Evolutionary conservation across 1,140 invertebrate genomes (phyloP).

Genomic region (Drosophila simulans): DNA sequence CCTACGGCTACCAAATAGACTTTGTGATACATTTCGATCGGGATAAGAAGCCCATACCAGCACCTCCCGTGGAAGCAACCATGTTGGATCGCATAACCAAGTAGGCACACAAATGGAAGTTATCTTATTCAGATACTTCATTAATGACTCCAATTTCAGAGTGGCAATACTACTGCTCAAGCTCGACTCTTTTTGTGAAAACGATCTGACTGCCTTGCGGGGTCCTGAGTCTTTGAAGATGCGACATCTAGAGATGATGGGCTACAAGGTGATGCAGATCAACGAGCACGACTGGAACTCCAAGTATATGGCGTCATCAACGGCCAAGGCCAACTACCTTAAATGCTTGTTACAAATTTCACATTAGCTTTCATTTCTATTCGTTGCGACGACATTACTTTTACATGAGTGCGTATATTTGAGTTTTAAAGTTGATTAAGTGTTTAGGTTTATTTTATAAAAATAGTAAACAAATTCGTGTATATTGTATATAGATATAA

Average conservation of each 20-base stretch:
- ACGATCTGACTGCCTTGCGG: slow-evolving; percentile 80
- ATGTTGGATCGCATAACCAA: slow-evolving; percentile 80
- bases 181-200: slow-evolving; percentile 82
- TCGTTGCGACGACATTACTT: too few relatives aligned
- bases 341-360: slow-evolving; percentile 78
- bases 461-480: slow-evolving; percentile 10
- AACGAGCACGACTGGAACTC: slow-evolving; percentile 86
- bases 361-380: slow-evolving; percentile 12
- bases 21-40: slow-evolving; percentile 83
- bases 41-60: slow-evolving; percentile 54
- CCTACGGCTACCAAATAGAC: slow-evolving; percentile 83
- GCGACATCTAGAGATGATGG: slow-evolving; percentile 87
- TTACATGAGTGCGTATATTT: not conserved
- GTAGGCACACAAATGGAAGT: slow-evolving; percentile 19
- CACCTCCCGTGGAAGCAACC: slow-evolving; percentile 61
- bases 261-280: slow-evolving; percentile 86
- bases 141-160: slow-evolving; percentile 44
- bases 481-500: not conserved
- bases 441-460: not conserved
- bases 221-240: slow-evolving; percentile 85
- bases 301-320: slow-evolving; percentile 83
- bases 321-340: slow-evolving; percentile 84
- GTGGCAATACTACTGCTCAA: slow-evolving; percentile 84
- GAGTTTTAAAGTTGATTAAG: slow-evolving; percentile 4
- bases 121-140: not conserved